Percentiles rank a stretch among this genome's conserved stretches.
phyloP scores from a whole-genome alignment of 2,113 vertebrate species.

The Pholis gunnellus region DNA sequence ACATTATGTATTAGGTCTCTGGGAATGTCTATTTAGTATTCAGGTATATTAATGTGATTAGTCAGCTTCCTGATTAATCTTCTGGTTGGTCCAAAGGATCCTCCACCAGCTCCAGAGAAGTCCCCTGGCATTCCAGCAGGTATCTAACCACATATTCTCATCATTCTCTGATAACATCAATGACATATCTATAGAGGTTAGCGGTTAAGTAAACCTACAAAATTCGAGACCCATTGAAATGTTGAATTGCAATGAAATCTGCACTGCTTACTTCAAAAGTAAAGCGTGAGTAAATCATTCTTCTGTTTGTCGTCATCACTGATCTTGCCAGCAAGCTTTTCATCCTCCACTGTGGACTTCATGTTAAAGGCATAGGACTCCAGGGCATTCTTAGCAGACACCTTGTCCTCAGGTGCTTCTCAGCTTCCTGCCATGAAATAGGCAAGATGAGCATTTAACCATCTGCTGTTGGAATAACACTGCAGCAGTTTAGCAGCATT shows the following conservation, averaged over 20 bases:
- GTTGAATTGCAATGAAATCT: too few relatives aligned
- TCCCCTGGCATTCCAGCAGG: background rate
- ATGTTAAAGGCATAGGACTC: slow-evolving; percentile 96
- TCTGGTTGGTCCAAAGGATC: slow-evolving; percentile 1
- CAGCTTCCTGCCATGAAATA: slow-evolving; percentile 91
- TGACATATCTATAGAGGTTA: too few relatives aligned
- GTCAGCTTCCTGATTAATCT: background rate
- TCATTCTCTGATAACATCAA: too few relatives aligned
- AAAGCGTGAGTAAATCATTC: too few relatives aligned
- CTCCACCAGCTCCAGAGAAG: background rate
- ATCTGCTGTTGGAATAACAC: too few relatives aligned
- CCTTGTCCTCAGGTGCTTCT: slow-evolving; percentile 96
- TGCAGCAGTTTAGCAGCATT: too few relatives aligned
- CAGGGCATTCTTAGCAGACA: slow-evolving; percentile 91
- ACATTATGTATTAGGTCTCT: background rate
- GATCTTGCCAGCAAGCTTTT: slow-evolving; percentile 95
- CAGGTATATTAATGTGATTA: background rate
- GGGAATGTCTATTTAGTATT: slow-evolving; percentile 11
- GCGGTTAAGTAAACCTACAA: too few relatives aligned
- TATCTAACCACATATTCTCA: too few relatives aligned
- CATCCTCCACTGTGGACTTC: slow-evolving; percentile 96
- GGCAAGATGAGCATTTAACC: too few relatives aligned
- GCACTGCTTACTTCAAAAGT: too few relatives aligned
- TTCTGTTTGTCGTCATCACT: slow-evolving; percentile 91
- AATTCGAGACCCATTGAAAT: too few relatives aligned